Base-by-base conservation (phyloP, 2,888 invertebrate species). In the Timema cristinae region DNA sequence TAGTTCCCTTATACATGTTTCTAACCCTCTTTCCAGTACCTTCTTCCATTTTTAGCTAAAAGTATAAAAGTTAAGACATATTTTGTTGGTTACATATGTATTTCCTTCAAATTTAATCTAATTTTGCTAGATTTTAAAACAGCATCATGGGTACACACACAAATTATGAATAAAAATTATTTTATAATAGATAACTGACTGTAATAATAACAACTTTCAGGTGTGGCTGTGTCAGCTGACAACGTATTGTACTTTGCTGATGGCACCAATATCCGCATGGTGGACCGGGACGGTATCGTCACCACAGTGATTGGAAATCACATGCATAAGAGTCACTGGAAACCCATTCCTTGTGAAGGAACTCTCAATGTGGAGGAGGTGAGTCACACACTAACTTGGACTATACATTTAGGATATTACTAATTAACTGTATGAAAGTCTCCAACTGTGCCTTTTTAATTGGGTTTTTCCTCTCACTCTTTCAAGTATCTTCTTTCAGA, bases 191-290 rank as follows among this genome's bases (percentile, higher is more conserved):
- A 6, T 51, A 52, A 16, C 13, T 59, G 7, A 71, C 4, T 2
- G 4, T 32, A 32, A 32, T 32, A 32, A 32, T 4, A 32, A 32
- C 32, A 32, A 32, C 32, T 32, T 76, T n/a, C 77, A 85, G 86
- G 86, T 70, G 94, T 98, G 13, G 96, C 97, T 0, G 94, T 98
- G 0, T 94, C 95, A 0, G 91, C 91, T 13, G 95, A 97, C 78
- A 97, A 96, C 76, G 90, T 95, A 0, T 83, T 98, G 0, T 98
- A 96, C 82, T 95, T 98, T 79, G 97, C 97, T 67, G 98, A 98
- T 81, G 97, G 97, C 5, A 95, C 96, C 2, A 97, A 96, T 80
- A 93, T 95, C 76, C 86, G 97, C 67, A 94, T 93, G 91, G 95
- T 98, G 0, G 95, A 95, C 80, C 86, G 94, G 71, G 94, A 96